phyloP scores from a whole-genome alignment of 2,797 vertebrate species.

The Sebastes reedi region DNA sequence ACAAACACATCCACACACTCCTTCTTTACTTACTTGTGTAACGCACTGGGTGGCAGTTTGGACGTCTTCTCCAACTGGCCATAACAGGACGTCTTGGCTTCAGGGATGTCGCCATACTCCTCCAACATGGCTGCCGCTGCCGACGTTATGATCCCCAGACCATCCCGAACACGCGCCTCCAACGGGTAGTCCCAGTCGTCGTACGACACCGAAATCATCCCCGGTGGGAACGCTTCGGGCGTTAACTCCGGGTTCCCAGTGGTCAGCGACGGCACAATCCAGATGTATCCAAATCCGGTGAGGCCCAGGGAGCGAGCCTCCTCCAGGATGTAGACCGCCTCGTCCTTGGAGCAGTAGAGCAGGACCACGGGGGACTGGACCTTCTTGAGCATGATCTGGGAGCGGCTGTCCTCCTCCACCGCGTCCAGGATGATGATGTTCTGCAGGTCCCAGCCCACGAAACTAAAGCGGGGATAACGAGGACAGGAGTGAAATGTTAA shows the following conservation, averaged over 20 bases:
- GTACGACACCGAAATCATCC: constrained; percentile 95
- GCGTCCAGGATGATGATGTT: constrained; percentile 92
- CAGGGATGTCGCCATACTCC: constrained; percentile 92
- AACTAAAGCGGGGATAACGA: constrained; percentile 73
- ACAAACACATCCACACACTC: neutral
- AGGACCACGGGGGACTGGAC: constrained; percentile 96
- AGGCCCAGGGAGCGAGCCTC: constrained; percentile 95
- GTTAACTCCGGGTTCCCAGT: constrained; percentile 93
- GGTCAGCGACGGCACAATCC: constrained; percentile 97
- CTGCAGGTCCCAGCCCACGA: constrained; percentile 98
- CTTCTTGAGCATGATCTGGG: constrained; percentile 96
- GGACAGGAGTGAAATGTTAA: constrained; percentile 53
- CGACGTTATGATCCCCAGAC: constrained; percentile 95
- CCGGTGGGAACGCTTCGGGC: constrained; percentile 92
- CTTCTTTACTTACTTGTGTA: constrained; percentile 89
- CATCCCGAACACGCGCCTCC: constrained; percentile 91
- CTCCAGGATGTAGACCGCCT: constrained; percentile 92
- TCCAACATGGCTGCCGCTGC: constrained; percentile 95
- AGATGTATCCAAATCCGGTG: constrained; percentile 96
- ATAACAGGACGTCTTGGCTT: constrained; percentile 93
- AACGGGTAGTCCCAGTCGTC: constrained; percentile 98
- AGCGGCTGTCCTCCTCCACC: constrained; percentile 90
- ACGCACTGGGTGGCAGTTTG: constrained; percentile 87
- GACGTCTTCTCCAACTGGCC: constrained; percentile 88
- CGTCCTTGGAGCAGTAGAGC: constrained; percentile 96